Evolutionary conservation across 2,113 vertebrate species (phyloP).

Genomic region (Gymnogyps californianus): DNA sequence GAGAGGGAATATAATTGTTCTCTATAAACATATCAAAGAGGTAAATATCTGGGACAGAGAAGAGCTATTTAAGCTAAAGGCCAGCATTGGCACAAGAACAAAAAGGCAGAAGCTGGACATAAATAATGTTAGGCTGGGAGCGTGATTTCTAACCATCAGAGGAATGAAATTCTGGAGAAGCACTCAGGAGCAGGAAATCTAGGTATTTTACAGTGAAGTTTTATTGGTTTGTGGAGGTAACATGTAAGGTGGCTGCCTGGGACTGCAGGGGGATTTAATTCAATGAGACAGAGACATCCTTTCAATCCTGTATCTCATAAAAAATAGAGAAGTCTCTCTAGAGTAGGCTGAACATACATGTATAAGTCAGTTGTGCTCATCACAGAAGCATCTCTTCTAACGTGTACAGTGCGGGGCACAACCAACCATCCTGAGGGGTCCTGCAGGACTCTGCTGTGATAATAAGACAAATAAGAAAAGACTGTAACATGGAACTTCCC

Average conservation of each 20-base stretch:
- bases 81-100: constrained; percentile 12
- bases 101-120: background rate
- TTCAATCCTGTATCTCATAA: constrained; percentile 19
- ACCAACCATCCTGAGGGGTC: background rate
- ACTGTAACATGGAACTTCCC: background rate
- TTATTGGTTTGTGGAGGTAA: background rate
- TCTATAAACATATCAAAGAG: constrained; percentile 43
- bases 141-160: background rate
- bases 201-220: background rate
- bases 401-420: background rate
- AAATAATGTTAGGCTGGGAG: constrained; percentile 18
- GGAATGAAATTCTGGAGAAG: background rate
- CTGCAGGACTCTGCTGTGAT: background rate
- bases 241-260: background rate
- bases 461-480: background rate
- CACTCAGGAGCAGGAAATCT: background rate
- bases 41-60: background rate
- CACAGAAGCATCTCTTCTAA: background rate
- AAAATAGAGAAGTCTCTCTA: background rate
- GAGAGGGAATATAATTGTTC: constrained; percentile 21
- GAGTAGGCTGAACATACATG: background rate
- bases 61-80: constrained; percentile 30
- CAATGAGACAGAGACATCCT: constrained; percentile 14
- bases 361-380: background rate
- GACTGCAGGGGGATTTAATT: background rate